Evolutionary conservation across 2,888 invertebrate species (phyloP).

Genomic region (Cetonia aurata): DNA sequence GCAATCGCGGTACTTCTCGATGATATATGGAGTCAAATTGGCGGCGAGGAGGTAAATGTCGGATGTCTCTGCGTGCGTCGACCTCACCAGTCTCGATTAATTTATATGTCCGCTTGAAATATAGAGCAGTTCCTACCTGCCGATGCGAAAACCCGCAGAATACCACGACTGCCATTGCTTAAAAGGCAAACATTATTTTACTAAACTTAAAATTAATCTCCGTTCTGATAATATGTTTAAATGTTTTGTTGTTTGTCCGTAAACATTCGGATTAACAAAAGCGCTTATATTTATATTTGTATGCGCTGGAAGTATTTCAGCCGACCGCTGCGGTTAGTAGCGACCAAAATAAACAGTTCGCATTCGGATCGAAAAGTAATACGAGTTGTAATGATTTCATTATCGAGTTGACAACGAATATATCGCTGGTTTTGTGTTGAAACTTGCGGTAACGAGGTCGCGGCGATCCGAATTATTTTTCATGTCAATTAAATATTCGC

Average conservation of each 20-base stretch:
- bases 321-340: slow-evolving; percentile 2
- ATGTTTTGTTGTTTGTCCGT: slow-evolving; percentile 29
- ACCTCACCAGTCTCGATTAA: slow-evolving; percentile 10
- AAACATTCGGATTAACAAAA: slow-evolving; percentile 24
- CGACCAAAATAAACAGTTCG: slow-evolving; percentile 26
- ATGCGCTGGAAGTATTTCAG: background rate
- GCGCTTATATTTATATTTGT: slow-evolving; percentile 1
- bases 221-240: slow-evolving; percentile 22
- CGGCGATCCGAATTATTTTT: slow-evolving; percentile 34
- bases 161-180: slow-evolving; percentile 9
- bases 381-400: slow-evolving; percentile 15
- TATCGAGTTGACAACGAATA: slow-evolving; percentile 26
- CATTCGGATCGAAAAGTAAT: slow-evolving; percentile 17
- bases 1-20: background rate
- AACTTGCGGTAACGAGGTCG: slow-evolving; percentile 2
- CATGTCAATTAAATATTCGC: slow-evolving; percentile 39
- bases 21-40: slow-evolving; percentile 20
- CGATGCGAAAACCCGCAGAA: background rate
- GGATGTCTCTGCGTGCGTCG: slow-evolving; percentile 15
- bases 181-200: slow-evolving; percentile 30
- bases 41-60: slow-evolving; percentile 12
- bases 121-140: slow-evolving; percentile 23
- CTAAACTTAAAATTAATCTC: slow-evolving; percentile 29
- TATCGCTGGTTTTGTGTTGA: slow-evolving; percentile 10
- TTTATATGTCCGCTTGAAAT: slow-evolving; percentile 28